Conservation (phyloP, 2,113 vertebrate species). For the Xenopus borealis region DNA sequence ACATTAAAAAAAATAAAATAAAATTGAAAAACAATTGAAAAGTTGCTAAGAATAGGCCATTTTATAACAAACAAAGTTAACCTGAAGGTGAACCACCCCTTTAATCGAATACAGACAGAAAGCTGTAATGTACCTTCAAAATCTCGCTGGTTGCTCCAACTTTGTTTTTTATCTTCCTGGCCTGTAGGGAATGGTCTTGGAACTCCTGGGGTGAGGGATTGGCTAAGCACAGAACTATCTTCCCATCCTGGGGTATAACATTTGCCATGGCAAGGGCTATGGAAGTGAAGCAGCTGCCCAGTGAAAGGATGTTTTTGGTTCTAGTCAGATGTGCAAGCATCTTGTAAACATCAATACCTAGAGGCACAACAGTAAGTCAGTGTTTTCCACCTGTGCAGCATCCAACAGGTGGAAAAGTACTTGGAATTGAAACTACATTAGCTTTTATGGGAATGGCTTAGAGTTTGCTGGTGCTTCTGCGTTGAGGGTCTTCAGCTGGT, state of each 20-base stretch:
- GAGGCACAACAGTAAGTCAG: constrained; percentile 16
- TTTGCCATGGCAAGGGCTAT: constrained; percentile 64
- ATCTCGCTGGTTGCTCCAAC: constrained; percentile 62
- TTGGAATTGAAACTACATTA: too few relatives aligned
- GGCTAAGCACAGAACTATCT: constrained; percentile 61
- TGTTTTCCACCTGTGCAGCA: too few relatives aligned
- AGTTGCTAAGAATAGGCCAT: too few relatives aligned
- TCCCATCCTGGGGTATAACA: constrained; percentile 65
- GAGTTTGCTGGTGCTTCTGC: too few relatives aligned
- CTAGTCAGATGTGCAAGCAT: constrained; percentile 60
- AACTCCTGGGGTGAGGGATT: constrained; percentile 54
- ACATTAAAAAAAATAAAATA: too few relatives aligned
- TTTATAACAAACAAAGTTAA: too few relatives aligned
- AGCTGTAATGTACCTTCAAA: constrained; percentile 57
- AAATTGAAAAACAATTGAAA: too few relatives aligned
- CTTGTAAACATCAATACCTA: constrained; percentile 62
- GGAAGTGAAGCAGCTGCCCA: constrained; percentile 65
- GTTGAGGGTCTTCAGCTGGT: too few relatives aligned
- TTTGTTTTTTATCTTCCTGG: constrained; percentile 63
- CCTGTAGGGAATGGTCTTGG: constrained; percentile 65
- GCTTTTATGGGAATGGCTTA: too few relatives aligned
- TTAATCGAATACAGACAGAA: too few relatives aligned
- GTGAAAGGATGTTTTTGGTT: constrained; percentile 64
- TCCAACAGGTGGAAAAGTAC: too few relatives aligned
- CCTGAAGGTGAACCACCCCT: too few relatives aligned